phyloP scores from a whole-genome alignment of 2,113 vertebrate species.

The Prunella fulvescens region DNA sequence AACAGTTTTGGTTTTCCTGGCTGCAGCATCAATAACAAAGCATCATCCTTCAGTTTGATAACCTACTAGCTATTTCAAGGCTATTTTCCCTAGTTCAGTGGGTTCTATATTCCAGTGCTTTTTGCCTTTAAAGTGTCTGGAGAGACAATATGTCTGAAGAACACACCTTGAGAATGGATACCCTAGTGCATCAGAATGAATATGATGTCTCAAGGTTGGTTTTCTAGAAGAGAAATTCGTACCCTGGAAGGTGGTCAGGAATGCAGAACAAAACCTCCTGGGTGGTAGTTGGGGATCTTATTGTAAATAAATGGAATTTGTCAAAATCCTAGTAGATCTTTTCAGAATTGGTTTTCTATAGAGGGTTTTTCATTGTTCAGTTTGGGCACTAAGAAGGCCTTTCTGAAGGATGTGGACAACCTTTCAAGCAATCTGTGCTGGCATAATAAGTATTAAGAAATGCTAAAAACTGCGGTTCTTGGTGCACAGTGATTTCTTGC shows the following conservation, averaged over 20 bases:
- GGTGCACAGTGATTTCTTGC: neutral
- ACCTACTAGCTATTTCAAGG: neutral
- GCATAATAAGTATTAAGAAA: neutral
- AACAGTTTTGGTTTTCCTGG: neutral
- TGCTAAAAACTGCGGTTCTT: fast-evolving
- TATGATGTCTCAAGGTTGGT: neutral
- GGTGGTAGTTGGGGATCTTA: neutral
- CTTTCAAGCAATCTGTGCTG: neutral
- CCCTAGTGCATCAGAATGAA: neutral
- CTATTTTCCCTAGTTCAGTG: neutral
- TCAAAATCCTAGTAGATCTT: neutral
- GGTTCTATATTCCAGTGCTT: neutral
- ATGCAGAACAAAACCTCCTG: neutral
- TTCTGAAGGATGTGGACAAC: neutral
- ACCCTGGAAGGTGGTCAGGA: neutral
- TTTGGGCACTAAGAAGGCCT: neutral
- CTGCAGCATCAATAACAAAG: neutral
- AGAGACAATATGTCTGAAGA: neutral
- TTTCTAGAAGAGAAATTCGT: neutral
- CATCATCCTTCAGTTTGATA: neutral
- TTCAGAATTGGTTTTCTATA: neutral
- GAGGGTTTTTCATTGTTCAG: neutral
- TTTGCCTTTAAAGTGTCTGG: neutral
- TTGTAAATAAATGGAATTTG: neutral
- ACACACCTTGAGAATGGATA: neutral